Evolutionary conservation across 2,888 invertebrate species (phyloP).

Genomic region (Hipparchia semele): DNA sequence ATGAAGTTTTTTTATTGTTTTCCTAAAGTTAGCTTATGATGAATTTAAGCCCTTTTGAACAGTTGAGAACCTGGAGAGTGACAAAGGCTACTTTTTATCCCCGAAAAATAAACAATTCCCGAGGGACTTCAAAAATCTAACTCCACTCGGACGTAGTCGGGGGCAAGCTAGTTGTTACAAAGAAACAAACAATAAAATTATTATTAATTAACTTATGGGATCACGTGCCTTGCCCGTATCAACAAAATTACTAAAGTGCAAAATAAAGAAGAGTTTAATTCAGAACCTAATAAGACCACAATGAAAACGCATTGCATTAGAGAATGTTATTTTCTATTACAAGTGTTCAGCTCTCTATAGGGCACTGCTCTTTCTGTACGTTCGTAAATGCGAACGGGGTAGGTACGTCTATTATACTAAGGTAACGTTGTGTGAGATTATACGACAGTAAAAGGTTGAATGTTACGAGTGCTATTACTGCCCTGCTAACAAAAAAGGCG

Average conservation of each 20-base stretch:
- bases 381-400: not conserved
- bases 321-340: not conserved
- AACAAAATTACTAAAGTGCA: not conserved
- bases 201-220: no score
- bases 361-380: not conserved
- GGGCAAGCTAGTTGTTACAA: no score
- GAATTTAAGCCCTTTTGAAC: no score
- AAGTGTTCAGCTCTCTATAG: not conserved
- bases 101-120: no score
- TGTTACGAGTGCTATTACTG: not conserved
- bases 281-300: not conserved
- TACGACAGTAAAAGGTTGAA: not conserved
- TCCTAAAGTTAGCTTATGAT: no score
- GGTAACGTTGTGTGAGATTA: not conserved
- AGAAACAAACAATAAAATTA: no score
- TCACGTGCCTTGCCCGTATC: not conserved
- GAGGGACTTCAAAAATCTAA: no score
- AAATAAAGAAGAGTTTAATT: not conserved
- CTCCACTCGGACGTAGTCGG: no score
- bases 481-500: not conserved
- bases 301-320: not conserved
- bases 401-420: not conserved
- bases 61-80: no score
- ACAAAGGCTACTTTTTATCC: no score
- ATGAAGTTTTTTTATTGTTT: no score